Evolutionary conservation across 1,140 invertebrate genomes (phyloP).

Genomic region (Dinothrombium tinctorium): DNA sequence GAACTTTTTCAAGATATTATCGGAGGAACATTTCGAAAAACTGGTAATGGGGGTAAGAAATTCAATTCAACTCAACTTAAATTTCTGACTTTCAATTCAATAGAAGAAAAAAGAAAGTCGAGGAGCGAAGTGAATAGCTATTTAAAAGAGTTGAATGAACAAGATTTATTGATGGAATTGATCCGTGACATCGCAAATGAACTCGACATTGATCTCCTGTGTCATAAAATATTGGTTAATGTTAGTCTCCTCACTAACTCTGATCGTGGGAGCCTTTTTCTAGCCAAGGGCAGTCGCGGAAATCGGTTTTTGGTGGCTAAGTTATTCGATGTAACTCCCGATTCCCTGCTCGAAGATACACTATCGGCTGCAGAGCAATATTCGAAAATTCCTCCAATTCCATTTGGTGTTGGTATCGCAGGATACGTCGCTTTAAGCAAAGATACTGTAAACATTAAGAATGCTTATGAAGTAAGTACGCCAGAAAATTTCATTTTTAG

Average conservation of each 20-base stretch:
- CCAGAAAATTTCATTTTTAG: neutral
- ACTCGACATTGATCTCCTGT: constrained; percentile 69
- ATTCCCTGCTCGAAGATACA: constrained; percentile 55
- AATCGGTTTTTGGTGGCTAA: constrained; percentile 61
- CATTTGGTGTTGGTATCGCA: constrained; percentile 69
- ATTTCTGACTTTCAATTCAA: constrained; percentile 22
- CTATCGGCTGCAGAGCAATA: constrained; percentile 52
- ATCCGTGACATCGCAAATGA: constrained; percentile 79
- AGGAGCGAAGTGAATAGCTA: constrained; percentile 8
- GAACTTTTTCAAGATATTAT: constrained; percentile 52
- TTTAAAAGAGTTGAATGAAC: constrained; percentile 15
- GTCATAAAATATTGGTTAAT: constrained; percentile 79
- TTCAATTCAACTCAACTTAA: constrained; percentile 10
- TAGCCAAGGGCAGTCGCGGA: constrained; percentile 48
- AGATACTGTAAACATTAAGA: constrained; percentile 62
- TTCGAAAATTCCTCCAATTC: constrained; percentile 29
- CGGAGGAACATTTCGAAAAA: too few species aligned
- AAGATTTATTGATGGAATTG: constrained; percentile 58
- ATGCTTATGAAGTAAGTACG: constrained; percentile 48
- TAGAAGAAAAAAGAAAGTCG: constrained; percentile 24
- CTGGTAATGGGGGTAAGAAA: too few species aligned
- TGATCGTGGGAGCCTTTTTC: constrained; percentile 60
- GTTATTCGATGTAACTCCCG: constrained; percentile 67
- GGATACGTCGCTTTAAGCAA: constrained; percentile 67
- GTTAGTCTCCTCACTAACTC: constrained; percentile 61